A percentile compares a stretch with the other conserved stretches of the same genome.
Evolutionary conservation across 2,888 invertebrate species (phyloP).

Genomic region (Temnothorax rugatulus): DNA sequence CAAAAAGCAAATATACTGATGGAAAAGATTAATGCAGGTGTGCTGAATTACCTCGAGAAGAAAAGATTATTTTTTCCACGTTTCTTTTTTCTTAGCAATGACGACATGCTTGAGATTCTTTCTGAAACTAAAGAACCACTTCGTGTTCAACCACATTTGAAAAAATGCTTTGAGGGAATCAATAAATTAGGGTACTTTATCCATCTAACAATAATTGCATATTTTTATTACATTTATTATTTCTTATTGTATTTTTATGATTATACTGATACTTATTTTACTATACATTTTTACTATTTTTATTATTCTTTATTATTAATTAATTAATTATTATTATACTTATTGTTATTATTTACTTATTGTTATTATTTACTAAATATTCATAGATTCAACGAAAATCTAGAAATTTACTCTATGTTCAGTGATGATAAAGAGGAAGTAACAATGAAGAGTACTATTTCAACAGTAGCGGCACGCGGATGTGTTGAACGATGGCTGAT

Average conservation of each 20-base stretch:
- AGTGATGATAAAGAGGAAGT: slow-evolving; percentile 93
- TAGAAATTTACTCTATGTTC: slow-evolving; percentile 92
- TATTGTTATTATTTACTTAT: slow-evolving; percentile 68
- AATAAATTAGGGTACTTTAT: slow-evolving; percentile 88
- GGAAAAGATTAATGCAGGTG: slow-evolving; percentile 94
- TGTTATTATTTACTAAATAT: neutral
- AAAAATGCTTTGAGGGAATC: slow-evolving; percentile 96
- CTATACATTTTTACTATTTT: too few relatives aligned
- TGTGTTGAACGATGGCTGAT: slow-evolving; percentile 96
- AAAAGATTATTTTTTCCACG: slow-evolving; percentile 94
- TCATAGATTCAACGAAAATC: slow-evolving; percentile 89
- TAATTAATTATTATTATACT: slow-evolving; percentile 58
- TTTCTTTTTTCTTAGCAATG: slow-evolving; percentile 96
- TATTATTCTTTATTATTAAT: too few relatives aligned
- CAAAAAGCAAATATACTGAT: slow-evolving; percentile 90
- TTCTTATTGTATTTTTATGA: neutral
- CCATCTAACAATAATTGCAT: neutral
- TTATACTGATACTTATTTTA: too few relatives aligned
- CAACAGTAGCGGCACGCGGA: slow-evolving; percentile 91
- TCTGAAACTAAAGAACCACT: slow-evolving; percentile 95
- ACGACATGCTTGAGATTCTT: slow-evolving; percentile 95
- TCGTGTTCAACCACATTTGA: slow-evolving; percentile 94
- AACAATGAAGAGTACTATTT: slow-evolving; percentile 88
- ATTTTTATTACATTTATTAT: neutral
- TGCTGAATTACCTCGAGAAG: slow-evolving; percentile 94